A percentile compares a stretch with the other conserved stretches of the same genome.
These are phyloP conservation scores for Drosophila recens DNA, from an alignment of 2,888 invertebrate species.

Conservation along the genomic window DNA sequence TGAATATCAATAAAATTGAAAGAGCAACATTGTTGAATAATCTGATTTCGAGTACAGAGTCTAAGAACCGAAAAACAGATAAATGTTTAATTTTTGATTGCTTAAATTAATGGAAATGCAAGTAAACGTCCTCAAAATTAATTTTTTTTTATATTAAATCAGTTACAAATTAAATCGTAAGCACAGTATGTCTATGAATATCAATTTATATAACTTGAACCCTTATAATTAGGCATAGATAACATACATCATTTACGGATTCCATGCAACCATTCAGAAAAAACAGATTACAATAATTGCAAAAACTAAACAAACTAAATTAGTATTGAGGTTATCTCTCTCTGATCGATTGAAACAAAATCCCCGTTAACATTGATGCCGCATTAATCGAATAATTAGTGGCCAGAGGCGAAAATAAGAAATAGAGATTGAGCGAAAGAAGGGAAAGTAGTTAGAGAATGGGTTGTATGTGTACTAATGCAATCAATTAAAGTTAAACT, in stretches of 20 bases:
- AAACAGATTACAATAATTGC: constrained; percentile 55
- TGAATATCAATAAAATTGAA: too few species aligned
- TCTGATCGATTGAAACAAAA: background rate
- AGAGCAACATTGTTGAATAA: too few species aligned
- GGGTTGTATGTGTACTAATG: constrained; percentile 60
- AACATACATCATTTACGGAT: constrained; percentile 5
- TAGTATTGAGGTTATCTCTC: background rate
- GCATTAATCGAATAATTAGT: constrained; percentile 62
- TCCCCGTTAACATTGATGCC: constrained; percentile 30
- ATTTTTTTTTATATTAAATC: too few species aligned
- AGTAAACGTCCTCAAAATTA: too few species aligned
- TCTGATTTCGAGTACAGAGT: too few species aligned
- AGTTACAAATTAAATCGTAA: too few species aligned
- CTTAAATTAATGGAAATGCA: too few species aligned
- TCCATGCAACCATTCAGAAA: background rate
- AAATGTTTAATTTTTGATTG: too few species aligned
- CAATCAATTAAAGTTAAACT: constrained; percentile 69
- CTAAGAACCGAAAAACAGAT: too few species aligned
- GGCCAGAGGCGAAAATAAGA: constrained; percentile 13
- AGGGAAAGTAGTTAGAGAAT: background rate
- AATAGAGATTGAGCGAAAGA: constrained; percentile 3
- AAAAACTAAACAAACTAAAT: background rate
- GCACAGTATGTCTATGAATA: background rate
- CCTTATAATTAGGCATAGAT: constrained; percentile 5
- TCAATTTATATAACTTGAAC: background rate